A percentile compares a stretch with the other conserved stretches of the same genome.
phyloP scores from a whole-genome alignment of 2,888 invertebrate species.

The Amphimallon solstitiale region DNA sequence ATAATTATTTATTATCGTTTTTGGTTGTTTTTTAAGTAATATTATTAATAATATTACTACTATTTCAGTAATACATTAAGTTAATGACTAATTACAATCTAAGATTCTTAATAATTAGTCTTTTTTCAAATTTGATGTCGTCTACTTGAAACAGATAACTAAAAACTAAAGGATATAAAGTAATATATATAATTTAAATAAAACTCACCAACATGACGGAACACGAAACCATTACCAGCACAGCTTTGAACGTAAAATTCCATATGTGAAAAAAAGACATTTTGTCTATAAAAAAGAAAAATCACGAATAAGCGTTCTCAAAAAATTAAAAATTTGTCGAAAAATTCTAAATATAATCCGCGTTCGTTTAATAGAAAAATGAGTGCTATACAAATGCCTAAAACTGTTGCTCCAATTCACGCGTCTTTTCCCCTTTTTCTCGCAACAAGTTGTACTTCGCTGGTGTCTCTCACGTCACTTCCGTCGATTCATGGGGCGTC shows the following conservation, averaged over 20 bases:
- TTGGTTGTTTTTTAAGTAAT: too few species aligned
- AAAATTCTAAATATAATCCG: neutral
- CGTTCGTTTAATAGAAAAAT: constrained; percentile 5
- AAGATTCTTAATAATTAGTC: neutral
- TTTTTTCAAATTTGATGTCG: too few species aligned
- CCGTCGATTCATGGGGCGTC: constrained; percentile 42
- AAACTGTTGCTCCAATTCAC: constrained; percentile 44
- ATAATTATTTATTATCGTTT: too few species aligned
- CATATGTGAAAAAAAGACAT: constrained; percentile 19
- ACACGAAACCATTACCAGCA: constrained; percentile 22
- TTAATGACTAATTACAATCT: too few species aligned
- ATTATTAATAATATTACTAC: too few species aligned
- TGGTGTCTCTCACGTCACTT: constrained; percentile 36
- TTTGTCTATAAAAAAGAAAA: constrained; percentile 13
- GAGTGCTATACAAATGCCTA: neutral
- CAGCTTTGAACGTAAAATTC: constrained; percentile 28
- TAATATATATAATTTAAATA: neutral
- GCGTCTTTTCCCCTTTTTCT: constrained; percentile 31
- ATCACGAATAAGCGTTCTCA: neutral
- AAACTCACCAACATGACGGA: constrained; percentile 17
- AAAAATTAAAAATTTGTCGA: neutral
- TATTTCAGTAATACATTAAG: too few species aligned
- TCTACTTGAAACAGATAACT: too few species aligned
- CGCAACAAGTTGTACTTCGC: constrained; percentile 39
- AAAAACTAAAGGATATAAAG: too few species aligned